Percentiles rank a stretch among this genome's conserved stretches.
Conservation (phyloP, 2,888 invertebrate genomes). For the Caenorhabditis sp. region DNA sequence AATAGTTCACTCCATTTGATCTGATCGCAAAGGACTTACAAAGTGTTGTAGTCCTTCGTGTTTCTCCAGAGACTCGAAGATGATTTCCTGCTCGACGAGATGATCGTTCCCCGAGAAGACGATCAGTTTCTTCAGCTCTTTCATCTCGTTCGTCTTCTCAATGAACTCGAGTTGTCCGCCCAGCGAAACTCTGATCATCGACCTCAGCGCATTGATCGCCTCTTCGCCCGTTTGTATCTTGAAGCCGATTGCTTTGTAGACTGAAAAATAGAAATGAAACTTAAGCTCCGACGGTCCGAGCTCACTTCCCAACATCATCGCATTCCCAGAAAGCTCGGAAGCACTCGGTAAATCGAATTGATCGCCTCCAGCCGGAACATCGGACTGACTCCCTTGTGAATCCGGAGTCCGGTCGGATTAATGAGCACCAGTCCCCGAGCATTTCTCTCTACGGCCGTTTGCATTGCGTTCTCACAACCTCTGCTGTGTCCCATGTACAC, state of each 20-base stretch:
- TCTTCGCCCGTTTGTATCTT: conserved; percentile 45
- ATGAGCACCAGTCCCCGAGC: conserved; percentile 59
- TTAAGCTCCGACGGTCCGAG: too few relatives aligned
- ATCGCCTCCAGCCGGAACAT: conserved; percentile 33
- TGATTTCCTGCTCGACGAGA: conserved; percentile 50
- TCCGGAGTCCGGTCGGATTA: conserved; percentile 64
- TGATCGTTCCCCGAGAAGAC: conserved; percentile 56
- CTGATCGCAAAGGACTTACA: background rate
- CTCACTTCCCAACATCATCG: conserved; percentile 46
- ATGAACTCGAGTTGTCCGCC: conserved; percentile 28
- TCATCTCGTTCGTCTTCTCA: conserved; percentile 29
- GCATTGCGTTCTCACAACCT: conserved; percentile 65
- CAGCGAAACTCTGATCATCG: conserved; percentile 43
- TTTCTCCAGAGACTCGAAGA: conserved; percentile 30
- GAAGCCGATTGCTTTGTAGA: conserved; percentile 57
- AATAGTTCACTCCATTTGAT: background rate
- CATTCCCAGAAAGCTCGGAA: conserved; percentile 29
- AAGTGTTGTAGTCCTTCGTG: conserved; percentile 33
- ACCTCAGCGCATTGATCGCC: conserved; percentile 52
- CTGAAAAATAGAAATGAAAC: conserved; percentile 30
- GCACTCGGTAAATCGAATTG: conserved; percentile 18
- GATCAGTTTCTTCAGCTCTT: conserved; percentile 53
- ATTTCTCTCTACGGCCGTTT: conserved; percentile 35
- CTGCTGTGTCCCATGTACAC: conserved; percentile 61
- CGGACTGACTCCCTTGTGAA: conserved; percentile 62